phyloP scores from a whole-genome alignment of 2,888 invertebrate genomes.

The Myopa testacea region DNA sequence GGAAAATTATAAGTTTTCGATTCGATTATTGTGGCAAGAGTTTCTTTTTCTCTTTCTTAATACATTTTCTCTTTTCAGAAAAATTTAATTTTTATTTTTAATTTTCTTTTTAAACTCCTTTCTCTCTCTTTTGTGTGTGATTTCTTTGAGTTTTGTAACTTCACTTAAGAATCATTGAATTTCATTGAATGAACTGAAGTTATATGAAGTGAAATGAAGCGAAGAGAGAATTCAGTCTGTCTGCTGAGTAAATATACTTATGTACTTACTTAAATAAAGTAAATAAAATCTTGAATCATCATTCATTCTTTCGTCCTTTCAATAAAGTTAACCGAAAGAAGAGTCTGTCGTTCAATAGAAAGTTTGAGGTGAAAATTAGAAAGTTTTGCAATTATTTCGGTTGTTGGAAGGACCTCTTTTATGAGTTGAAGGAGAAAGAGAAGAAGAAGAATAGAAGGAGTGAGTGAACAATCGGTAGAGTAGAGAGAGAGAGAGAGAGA shows the following conservation, averaged over 20 bases:
- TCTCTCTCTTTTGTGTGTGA: neutral
- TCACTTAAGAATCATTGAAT: neutral
- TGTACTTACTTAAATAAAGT: neutral
- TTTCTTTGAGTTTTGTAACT: neutral
- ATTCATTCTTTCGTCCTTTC: neutral
- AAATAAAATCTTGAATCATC: neutral
- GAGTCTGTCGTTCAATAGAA: neutral
- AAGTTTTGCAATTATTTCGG: conserved; percentile 11
- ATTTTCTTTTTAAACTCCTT: neutral
- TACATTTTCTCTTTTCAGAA: no score
- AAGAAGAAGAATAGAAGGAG: neutral
- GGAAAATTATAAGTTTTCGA: no score
- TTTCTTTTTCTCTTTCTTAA: neutral
- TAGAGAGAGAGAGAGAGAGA: neutral
- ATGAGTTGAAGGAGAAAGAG: neutral
- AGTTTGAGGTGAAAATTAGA: conserved; percentile 11
- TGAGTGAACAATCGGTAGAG: neutral
- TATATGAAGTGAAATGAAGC: neutral
- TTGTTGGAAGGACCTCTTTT: neutral
- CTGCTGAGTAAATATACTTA: no score
- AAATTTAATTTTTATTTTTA: no score
- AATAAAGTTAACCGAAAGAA: neutral
- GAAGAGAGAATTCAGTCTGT: neutral
- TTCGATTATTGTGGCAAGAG: no score
- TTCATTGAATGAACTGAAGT: neutral